Conservation (phyloP, 2,113 vertebrate genomes). For the Colius striatus region DNA sequence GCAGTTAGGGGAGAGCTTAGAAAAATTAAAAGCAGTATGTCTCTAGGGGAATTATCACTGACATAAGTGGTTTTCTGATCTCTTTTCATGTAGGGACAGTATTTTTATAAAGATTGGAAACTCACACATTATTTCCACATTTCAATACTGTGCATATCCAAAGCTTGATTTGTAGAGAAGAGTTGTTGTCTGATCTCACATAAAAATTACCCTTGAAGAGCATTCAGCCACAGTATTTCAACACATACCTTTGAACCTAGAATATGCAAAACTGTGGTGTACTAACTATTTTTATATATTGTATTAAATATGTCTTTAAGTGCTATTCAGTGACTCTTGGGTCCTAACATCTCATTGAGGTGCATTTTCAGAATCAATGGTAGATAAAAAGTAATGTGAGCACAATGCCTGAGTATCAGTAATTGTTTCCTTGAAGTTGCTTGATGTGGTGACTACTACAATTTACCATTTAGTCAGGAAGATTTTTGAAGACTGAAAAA, state of each 20-base stretch:
- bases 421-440: not conserved
- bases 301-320: not conserved
- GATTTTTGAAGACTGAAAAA: not conserved
- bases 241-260: not conserved
- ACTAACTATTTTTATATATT: not conserved
- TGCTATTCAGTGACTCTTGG: not conserved
- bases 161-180: not conserved
- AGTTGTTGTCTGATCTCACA: not conserved
- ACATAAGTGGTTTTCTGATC: not conserved
- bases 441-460: not conserved
- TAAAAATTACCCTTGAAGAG: not conserved
- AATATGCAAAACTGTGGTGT: not conserved
- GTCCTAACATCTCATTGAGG: not conserved
- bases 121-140: not conserved
- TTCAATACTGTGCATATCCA: accelerated
- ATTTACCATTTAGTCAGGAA: conserved; percentile 6
- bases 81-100: not conserved
- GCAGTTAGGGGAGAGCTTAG: not conserved
- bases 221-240: not conserved
- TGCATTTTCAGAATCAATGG: not conserved
- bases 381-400: not conserved
- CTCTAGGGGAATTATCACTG: not conserved
- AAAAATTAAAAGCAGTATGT: not conserved
- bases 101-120: not conserved
- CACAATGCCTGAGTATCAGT: not conserved